Conservation (phyloP, 2,113 vertebrate genomes). For the Clinocottus analis region DNA sequence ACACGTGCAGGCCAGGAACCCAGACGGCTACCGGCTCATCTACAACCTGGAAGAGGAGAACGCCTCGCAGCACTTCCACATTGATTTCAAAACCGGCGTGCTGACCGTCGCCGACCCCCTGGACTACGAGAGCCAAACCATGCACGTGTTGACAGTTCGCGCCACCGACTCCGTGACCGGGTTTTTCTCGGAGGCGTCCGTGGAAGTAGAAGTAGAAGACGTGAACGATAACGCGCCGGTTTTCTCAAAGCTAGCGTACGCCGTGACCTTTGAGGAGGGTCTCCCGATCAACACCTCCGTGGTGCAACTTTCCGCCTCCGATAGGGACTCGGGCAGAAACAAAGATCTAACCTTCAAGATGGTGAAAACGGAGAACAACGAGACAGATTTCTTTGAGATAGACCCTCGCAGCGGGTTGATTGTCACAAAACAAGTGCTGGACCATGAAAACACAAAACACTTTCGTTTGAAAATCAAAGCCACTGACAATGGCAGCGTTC, state of each 20-base stretch:
- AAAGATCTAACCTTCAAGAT: constrained; percentile 89
- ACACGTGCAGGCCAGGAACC: constrained; percentile 95
- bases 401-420: constrained; percentile 88
- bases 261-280: constrained; percentile 84
- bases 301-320: constrained; percentile 86
- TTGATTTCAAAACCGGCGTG: constrained; percentile 95
- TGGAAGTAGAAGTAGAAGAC: constrained; percentile 94
- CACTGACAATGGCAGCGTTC: constrained; percentile 86
- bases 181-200: constrained; percentile 90
- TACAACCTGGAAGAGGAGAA: constrained; percentile 95
- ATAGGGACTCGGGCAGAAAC: constrained; percentile 91
- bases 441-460: constrained; percentile 88
- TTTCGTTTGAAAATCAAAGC: constrained; percentile 90
- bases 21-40: constrained; percentile 93
- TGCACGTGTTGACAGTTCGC: constrained; percentile 88
- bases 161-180: constrained; percentile 94
- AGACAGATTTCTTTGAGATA: constrained; percentile 87
- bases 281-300: constrained; percentile 88
- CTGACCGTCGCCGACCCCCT: constrained; percentile 89
- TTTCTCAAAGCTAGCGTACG: constrained; percentile 87
- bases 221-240: constrained; percentile 92
- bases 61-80: constrained; percentile 87
- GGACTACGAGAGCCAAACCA: constrained; percentile 90
- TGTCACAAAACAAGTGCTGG: constrained; percentile 86
- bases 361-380: constrained; percentile 83